Percentiles rank a stretch among this genome's conserved stretches.
Evolutionary conservation across 2,888 invertebrate species (phyloP).

Genomic region (Tanytarsus gracilentus): DNA sequence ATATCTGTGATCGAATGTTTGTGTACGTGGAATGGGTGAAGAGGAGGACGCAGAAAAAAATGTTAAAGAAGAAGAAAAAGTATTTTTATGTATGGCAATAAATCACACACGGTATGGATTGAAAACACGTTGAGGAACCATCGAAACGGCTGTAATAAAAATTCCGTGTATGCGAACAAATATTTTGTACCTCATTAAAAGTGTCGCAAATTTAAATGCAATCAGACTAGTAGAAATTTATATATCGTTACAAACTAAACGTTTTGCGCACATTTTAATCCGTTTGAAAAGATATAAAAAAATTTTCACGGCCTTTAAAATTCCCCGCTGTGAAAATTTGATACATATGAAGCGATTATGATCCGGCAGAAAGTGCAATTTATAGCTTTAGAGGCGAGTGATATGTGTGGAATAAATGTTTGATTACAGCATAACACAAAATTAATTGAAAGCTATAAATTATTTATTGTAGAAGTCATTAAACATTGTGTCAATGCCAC

Average conservation of each 20-base stretch:
- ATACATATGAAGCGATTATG: conserved; percentile 2
- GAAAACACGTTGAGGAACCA: neutral
- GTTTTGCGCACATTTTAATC: too few species aligned
- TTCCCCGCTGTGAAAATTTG: conserved; percentile 21
- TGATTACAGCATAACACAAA: conserved; percentile 18
- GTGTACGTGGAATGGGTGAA: neutral
- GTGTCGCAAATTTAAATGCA: neutral
- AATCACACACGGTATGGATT: neutral
- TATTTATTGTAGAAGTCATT: conserved; percentile 25
- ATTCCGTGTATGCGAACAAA: neutral
- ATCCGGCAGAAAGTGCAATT: conserved; percentile 3
- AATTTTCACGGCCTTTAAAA: conserved; percentile 4
- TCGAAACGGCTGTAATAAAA: conserved; percentile 2
- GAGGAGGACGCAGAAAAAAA: neutral
- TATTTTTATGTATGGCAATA: conserved; percentile 6
- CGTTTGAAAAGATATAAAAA: neutral
- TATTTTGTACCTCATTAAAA: too few species aligned
- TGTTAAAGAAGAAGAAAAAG: neutral
- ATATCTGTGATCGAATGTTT: neutral
- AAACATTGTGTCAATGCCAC: conserved; percentile 26
- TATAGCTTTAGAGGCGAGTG: neutral
- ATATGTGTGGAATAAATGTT: neutral
- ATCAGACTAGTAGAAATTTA: neutral
- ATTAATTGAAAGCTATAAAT: conserved; percentile 28
- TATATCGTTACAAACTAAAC: neutral